phyloP scores from a whole-genome alignment of 2,888 invertebrate species.

The Polyommatus iphigenia region DNA sequence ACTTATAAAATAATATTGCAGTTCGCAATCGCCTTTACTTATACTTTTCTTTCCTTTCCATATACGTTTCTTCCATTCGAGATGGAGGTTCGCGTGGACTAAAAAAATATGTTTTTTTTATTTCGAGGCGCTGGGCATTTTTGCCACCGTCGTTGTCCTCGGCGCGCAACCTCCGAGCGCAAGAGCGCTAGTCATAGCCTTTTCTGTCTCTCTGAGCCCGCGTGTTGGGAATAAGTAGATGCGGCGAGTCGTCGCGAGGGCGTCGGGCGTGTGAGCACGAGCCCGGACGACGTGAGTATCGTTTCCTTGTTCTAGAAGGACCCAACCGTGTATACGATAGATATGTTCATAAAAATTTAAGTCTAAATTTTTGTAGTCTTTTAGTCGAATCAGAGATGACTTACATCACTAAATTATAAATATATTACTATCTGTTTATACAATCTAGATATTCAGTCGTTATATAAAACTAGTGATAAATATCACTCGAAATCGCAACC shows the following conservation, averaged over 20 bases:
- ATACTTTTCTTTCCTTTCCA: slow-evolving; percentile 39
- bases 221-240: slow-evolving; percentile 26
- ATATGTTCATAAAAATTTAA: slow-evolving; percentile 78
- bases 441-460: slow-evolving; percentile 67
- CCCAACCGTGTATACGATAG: slow-evolving; percentile 69
- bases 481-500: slow-evolving; percentile 68
- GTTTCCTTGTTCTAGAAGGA: slow-evolving; percentile 69
- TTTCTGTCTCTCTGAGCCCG: slow-evolving; percentile 23
- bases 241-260: slow-evolving; percentile 19
- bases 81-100: slow-evolving; percentile 36
- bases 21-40: slow-evolving; percentile 63
- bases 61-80: slow-evolving; percentile 42
- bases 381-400: slow-evolving; percentile 78
- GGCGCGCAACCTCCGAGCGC: slow-evolving; percentile 13
- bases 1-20: slow-evolving; percentile 77
- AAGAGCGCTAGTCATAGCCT: slow-evolving; percentile 25
- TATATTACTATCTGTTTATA: slow-evolving; percentile 62
- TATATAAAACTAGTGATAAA: slow-evolving; percentile 67
- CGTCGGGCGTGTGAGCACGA: slow-evolving; percentile 27
- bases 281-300: slow-evolving; percentile 62
- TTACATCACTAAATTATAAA: slow-evolving; percentile 71
- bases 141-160: background rate
- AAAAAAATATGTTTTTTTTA: background rate
- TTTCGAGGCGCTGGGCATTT: background rate
- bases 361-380: slow-evolving; percentile 77